Evolutionary conservation across 1,140 invertebrate species (phyloP), one percentile per base, ranked within the genome.

Genomic region (Druon quercuslanigerum): DNA sequence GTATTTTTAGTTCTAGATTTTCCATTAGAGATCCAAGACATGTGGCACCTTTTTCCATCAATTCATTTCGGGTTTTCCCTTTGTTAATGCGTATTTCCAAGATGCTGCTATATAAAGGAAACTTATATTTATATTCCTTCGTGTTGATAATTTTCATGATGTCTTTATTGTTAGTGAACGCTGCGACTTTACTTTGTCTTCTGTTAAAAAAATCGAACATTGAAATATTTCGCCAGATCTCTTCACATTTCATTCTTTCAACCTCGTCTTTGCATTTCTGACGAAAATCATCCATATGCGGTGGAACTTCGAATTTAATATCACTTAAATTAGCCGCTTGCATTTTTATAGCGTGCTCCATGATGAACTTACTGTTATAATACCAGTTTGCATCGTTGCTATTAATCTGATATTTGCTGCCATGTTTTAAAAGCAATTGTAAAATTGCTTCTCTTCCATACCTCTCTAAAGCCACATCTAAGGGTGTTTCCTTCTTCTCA

Each of bases 381-480:
- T 12, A 20, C 8, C 19, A 4, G 19, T 9, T 11, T 0, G 12
- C 13, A 8, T 8, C 7, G 7, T 46, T 46, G 0, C 9, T 13
- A 57, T 25, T 12, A 9, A 12, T 12, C 3, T 33, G 19, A 9
- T 25, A 57, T 17, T 13, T 25, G 7, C 19, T 52, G 2, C 13
- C 25, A 25, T 60, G 1, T 20, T 60, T 33, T 74, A 74, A 40
- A 3, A 86, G 71, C 75, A 81, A 51, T 33, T 50, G 14, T 9
- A 79, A 33, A 33, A 33, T 56, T 56, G 77, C 60, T 51, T 73
- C 71, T 13, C 51, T 19, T 56, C 73, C 33, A 14, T 76, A 71
- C 25, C 57, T 71, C 17, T 25, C 13, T 12, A 74, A 74, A 76
- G 80, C 83, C 40, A 75, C 72, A 75, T 82, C 52, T 50, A 83